A percentile compares a stretch with the other conserved stretches of the same genome.
Evolutionary conservation across 2,797 vertebrate genomes (phyloP).

Genomic region (Thaleichthys pacificus): DNA sequence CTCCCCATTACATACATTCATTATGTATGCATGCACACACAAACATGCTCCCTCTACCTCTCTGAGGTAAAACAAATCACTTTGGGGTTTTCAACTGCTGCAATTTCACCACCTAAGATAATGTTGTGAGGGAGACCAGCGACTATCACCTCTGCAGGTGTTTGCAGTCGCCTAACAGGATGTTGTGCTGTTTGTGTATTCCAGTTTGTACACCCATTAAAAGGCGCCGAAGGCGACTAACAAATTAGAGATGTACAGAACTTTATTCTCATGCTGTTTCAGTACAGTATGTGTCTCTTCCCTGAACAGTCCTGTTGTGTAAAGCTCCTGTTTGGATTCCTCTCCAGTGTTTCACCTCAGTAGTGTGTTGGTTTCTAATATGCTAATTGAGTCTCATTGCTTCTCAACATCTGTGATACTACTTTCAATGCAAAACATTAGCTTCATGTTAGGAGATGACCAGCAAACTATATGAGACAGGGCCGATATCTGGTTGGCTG

Average conservation of each 20-base stretch:
- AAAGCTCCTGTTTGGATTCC: neutral
- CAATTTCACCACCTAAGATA: neutral
- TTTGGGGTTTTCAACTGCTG: neutral
- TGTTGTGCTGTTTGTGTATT: no score
- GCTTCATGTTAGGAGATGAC: no score
- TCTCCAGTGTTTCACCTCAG: neutral
- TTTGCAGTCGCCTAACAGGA: neutral
- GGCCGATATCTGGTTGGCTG: no score
- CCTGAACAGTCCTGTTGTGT: neutral
- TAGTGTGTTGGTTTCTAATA: neutral
- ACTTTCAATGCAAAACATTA: no score
- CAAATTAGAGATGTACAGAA: neutral
- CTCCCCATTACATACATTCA: neutral
- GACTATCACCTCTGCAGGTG: no score
- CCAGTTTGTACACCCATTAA: neutral
- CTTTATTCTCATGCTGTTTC: neutral
- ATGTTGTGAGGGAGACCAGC: neutral
- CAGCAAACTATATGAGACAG: no score
- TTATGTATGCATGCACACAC: neutral
- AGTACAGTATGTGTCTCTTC: neutral
- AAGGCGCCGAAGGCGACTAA: neutral
- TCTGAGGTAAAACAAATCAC: constrained; percentile 12
- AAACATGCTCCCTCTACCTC: neutral
- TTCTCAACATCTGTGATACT: no score
- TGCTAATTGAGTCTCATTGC: no score